Base-by-base conservation (phyloP, 1,140 invertebrate genomes). In the Drosophila persimilis region DNA sequence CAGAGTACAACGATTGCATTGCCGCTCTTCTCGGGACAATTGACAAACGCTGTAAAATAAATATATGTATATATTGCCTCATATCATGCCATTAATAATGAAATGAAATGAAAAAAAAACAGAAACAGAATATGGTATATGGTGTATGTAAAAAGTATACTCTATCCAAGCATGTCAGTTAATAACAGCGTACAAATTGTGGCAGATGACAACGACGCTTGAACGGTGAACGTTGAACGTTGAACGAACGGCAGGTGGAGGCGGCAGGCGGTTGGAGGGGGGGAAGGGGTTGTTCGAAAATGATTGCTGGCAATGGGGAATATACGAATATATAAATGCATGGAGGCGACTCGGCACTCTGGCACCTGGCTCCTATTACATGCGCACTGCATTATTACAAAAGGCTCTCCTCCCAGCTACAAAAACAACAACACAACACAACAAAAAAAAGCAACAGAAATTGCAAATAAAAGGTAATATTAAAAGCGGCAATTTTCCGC, bases 401-500 rank as follows among this genome's bases (percentile, higher is more conserved):
- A 77, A 75, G 83, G 81, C 58, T 72, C 54, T 35, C 3, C 31
- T 11, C 9, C 3, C 56, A 48, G n/a, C 54, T 58, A 24, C 54
- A 1, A 17, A 15, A 17, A 20, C 20, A 20, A 20, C 20, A 20
- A 20, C 20, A 20, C 20, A 20, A 17, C 17, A 17, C 15, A 15
- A 15, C 15, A 15, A 59, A 61, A 64, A 54, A 66, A 55, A 67
- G 35, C 71, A 70, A 61, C 73, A 70, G 60, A 76, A 83, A 88
- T 88, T 88, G 83, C 75, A 88, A 88, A 88, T 88, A 89, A 83
- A 83, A 88, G 83, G 78, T 88, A 76, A 89, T 88, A 83, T 89
- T 88, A 88, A 88, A 89, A 88, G 66, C 83, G 83, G 79, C 83
- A 88, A 88, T 88, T 88, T 88, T 88, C 84, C 75, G 85, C 76